Conservation (phyloP, 2,113 vertebrate species). For the Corynorhinus townsendii region DNA sequence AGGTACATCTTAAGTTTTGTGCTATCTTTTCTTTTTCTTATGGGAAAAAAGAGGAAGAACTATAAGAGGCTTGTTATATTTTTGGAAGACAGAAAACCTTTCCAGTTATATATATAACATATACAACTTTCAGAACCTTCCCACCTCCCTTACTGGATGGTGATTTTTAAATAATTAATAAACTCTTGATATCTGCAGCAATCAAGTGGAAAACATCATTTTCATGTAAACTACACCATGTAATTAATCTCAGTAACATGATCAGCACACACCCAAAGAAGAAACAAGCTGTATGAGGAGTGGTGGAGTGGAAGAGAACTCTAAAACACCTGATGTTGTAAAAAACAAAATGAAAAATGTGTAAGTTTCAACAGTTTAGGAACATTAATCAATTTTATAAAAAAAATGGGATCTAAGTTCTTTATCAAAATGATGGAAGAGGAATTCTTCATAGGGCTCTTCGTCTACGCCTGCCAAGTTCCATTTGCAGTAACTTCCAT, state of each 20-base stretch:
- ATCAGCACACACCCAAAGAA: constrained; percentile 44
- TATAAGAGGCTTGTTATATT: constrained; percentile 67
- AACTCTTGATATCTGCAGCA: constrained; percentile 64
- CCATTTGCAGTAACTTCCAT: background rate
- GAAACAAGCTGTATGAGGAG: constrained; percentile 56
- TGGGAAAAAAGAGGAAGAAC: constrained; percentile 70
- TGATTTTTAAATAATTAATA: constrained; percentile 72
- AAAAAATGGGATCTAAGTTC: constrained; percentile 60
- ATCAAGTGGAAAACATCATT: constrained; percentile 70
- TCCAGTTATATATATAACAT: constrained; percentile 58
- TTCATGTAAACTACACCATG: constrained; percentile 62
- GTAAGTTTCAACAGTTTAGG: constrained; percentile 54
- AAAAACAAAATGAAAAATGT: constrained; percentile 37
- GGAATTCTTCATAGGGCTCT: constrained; percentile 58
- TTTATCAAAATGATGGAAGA: constrained; percentile 46
- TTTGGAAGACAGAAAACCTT: constrained; percentile 76
- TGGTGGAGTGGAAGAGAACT: constrained; percentile 61
- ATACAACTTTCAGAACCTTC: constrained; percentile 69
- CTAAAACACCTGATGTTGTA: constrained; percentile 49
- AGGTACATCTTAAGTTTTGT: constrained; percentile 67
- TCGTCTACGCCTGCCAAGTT: background rate
- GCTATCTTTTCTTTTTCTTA: constrained; percentile 71
- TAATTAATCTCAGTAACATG: constrained; percentile 70
- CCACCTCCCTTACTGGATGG: constrained; percentile 25
- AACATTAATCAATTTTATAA: constrained; percentile 64